These are phyloP conservation scores for Oxycera nigricornis DNA, from an alignment of 2,888 invertebrate species.

Conservation along the genomic window DNA sequence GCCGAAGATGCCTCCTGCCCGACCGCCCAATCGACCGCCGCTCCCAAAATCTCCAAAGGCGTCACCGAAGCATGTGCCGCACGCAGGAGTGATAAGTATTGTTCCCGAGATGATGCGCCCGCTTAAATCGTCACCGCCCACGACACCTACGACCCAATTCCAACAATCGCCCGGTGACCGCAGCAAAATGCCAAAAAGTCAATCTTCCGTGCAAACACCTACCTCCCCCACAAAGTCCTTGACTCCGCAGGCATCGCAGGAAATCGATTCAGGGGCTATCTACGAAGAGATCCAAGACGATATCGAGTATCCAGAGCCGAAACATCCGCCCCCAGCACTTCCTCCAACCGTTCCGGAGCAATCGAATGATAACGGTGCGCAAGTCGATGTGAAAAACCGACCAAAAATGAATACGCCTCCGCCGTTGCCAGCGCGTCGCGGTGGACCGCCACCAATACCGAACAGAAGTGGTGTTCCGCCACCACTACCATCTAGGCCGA, in stretches of 20 bases:
- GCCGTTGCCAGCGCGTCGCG: slow-evolving; percentile 66
- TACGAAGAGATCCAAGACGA: slow-evolving; percentile 68
- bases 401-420: slow-evolving; percentile 66
- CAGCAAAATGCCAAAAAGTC: slow-evolving; percentile 52
- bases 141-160: slow-evolving; percentile 49
- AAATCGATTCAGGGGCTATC: slow-evolving; percentile 61
- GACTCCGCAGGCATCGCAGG: not conserved
- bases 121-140: slow-evolving; percentile 53
- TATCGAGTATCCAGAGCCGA: slow-evolving; percentile 62
- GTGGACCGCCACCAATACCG: slow-evolving; percentile 61
- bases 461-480: slow-evolving; percentile 60
- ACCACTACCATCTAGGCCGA: slow-evolving; percentile 58
- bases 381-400: slow-evolving; percentile 58
- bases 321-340: slow-evolving; percentile 69
- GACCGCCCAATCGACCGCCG: slow-evolving; percentile 64
- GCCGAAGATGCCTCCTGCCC: slow-evolving; percentile 63
- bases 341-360: slow-evolving; percentile 65
- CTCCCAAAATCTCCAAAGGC: slow-evolving; percentile 65
- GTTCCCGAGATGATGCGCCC: slow-evolving; percentile 58
- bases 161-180: slow-evolving; percentile 7
- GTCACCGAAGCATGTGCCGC: slow-evolving; percentile 61
- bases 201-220: slow-evolving; percentile 54
- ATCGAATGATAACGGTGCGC: slow-evolving; percentile 52
- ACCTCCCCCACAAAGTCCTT: slow-evolving; percentile 15
- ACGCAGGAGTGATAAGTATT: slow-evolving; percentile 66